phyloP scores from a whole-genome alignment of 2,888 invertebrate species.

The Tipula vernalis region DNA sequence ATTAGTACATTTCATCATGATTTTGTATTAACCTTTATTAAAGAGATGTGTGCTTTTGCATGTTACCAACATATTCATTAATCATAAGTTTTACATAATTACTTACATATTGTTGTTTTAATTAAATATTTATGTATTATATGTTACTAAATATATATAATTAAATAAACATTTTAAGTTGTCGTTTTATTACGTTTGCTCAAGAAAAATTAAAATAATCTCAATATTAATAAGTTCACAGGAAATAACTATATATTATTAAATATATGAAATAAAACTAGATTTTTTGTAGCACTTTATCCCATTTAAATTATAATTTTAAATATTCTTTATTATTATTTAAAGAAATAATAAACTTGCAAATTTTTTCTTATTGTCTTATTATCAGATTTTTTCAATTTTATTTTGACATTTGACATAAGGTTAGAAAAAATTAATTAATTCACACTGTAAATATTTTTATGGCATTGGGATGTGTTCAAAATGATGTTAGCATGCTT shows the following conservation, averaged over 20 bases:
- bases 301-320: neutral
- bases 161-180: neutral
- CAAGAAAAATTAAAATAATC: neutral
- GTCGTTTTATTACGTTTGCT: neutral
- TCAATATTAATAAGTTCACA: neutral
- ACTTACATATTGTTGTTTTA: neutral
- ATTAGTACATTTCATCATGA: neutral
- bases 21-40: neutral
- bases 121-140: neutral
- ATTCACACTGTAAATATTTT: neutral
- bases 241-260: neutral
- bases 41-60: neutral
- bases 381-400: neutral
- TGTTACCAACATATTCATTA: neutral
- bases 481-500: too few relatives aligned
- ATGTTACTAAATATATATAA: neutral
- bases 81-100: neutral
- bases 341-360: neutral
- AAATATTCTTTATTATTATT: neutral
- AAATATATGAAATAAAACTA: neutral
- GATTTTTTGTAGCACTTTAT: neutral
- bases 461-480: neutral
- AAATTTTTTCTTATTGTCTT: neutral
- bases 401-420: constrained; percentile 4
- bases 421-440: neutral